These are phyloP conservation scores for Lacerta bilineata DNA, from an alignment of 2,797 vertebrate species.

Conservation along the genomic window DNA sequence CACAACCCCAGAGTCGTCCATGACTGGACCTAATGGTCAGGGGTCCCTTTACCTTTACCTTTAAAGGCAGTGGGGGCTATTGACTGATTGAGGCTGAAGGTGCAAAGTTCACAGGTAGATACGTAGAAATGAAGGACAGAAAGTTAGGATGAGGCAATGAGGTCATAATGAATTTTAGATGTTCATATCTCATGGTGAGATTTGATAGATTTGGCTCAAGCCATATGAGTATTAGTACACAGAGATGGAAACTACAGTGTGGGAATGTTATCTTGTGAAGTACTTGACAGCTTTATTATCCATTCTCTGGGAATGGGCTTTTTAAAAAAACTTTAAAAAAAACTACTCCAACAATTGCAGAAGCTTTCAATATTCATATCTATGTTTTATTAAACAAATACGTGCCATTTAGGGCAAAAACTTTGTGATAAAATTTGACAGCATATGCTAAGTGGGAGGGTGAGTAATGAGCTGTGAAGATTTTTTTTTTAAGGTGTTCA, in stretches of 20 bases:
- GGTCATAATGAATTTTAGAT: not conserved
- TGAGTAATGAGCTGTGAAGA: slow-evolving; percentile 34
- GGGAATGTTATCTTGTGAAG: not conserved
- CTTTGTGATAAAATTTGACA: slow-evolving; percentile 41
- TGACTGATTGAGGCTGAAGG: not conserved
- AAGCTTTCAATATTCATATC: not conserved
- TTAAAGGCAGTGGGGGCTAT: not conserved
- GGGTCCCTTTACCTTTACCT: too few species aligned
- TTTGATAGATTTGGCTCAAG: not conserved
- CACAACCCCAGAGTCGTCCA: too few species aligned
- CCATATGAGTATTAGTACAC: not conserved
- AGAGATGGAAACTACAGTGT: too few species aligned
- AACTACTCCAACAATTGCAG: not conserved
- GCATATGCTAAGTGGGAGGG: not conserved
- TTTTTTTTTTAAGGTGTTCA: not conserved
- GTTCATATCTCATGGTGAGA: not conserved
- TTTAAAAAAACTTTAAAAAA: not conserved
- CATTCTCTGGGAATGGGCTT: not conserved
- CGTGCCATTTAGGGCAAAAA: not conserved
- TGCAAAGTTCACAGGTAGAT: not conserved
- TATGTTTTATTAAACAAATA: slow-evolving; percentile 37
- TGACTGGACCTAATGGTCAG: too few species aligned
- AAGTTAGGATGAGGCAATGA: not conserved
- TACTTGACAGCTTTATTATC: not conserved
- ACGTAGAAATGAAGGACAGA: not conserved